Percentiles rank a stretch among this genome's conserved stretches.
These are phyloP conservation scores for Scotopteryx bipunctaria DNA, from an alignment of 2,888 invertebrate genomes.

Conservation along the genomic window DNA sequence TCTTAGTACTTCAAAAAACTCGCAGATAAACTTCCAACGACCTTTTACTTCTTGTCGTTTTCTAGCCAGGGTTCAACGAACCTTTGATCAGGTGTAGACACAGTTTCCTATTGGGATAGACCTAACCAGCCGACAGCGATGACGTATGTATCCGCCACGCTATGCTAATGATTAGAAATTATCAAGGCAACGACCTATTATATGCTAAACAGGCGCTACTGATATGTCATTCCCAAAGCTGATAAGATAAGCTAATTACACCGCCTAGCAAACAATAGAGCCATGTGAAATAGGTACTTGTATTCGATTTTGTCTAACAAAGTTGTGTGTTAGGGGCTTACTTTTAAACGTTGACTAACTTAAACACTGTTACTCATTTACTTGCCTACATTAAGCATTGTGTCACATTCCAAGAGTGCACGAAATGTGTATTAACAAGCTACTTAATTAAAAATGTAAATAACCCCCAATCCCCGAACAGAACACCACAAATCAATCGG, in stretches of 20 bases:
- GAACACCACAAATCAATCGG: too few species aligned
- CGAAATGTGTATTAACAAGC: too few species aligned
- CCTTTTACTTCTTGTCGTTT: too few species aligned
- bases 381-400: too few species aligned
- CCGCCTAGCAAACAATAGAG: constrained; percentile 32
- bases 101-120: constrained; percentile 1
- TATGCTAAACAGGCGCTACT: constrained; percentile 54
- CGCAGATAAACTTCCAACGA: too few species aligned
- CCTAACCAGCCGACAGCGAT: constrained; percentile 12
- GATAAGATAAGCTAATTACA: constrained; percentile 50
- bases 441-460: too few species aligned
- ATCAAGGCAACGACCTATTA: constrained; percentile 56
- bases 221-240: constrained; percentile 51
- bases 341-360: too few species aligned
- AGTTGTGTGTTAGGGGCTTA: too few species aligned
- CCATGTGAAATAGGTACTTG: constrained; percentile 20
- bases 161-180: constrained; percentile 52
- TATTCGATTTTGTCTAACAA: not conserved
- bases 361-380: too few species aligned
- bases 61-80: not conserved
- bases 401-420: too few species aligned
- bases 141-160: constrained; percentile 23
- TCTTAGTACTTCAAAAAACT: too few species aligned
- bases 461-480: too few species aligned
- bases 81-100: not conserved